These are phyloP conservation scores for Grantiella picta DNA, from an alignment of 2,113 vertebrate species.

Conservation along the genomic window DNA sequence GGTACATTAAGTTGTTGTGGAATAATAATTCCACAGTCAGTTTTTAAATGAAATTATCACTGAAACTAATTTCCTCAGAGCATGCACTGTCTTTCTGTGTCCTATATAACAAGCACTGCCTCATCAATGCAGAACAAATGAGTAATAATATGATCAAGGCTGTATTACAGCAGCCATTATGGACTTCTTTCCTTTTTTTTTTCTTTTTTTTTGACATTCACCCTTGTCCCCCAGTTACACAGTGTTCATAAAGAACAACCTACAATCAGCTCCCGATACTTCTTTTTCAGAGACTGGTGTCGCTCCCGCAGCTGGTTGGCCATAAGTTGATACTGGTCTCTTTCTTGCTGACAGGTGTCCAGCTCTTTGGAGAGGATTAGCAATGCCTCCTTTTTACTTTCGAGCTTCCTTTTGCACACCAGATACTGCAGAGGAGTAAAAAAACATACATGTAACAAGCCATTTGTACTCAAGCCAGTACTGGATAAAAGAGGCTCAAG, in stretches of 20 bases:
- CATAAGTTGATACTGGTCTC: constrained; percentile 97
- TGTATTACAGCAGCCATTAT: background rate
- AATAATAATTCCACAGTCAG: constrained; percentile 22
- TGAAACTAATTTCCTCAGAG: constrained; percentile 21
- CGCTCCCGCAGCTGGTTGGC: constrained; percentile 93
- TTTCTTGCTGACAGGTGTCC: constrained; percentile 93
- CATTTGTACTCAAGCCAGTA: background rate
- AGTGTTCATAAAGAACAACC: constrained; percentile 31
- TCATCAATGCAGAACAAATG: background rate
- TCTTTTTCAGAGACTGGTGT: constrained; percentile 95
- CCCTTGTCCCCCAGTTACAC: background rate
- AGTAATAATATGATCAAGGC: background rate
- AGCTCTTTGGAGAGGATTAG: constrained; percentile 96
- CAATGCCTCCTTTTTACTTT: constrained; percentile 95
- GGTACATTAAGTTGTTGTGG: constrained; percentile 11
- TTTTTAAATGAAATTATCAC: constrained; percentile 46
- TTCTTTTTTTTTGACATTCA: background rate
- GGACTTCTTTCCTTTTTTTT: background rate
- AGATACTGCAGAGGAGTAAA: constrained; percentile 77
- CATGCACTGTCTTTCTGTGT: background rate
- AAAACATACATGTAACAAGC: background rate
- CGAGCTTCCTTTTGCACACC: constrained; percentile 92
- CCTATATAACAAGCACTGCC: constrained; percentile 19
- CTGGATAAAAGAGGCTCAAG: background rate
- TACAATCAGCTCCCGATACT: constrained; percentile 92